A percentile compares a stretch with the other conserved stretches of the same genome.
Conservation (phyloP, 2,113 vertebrate species). For the Shinisaurus crocodilurus region DNA sequence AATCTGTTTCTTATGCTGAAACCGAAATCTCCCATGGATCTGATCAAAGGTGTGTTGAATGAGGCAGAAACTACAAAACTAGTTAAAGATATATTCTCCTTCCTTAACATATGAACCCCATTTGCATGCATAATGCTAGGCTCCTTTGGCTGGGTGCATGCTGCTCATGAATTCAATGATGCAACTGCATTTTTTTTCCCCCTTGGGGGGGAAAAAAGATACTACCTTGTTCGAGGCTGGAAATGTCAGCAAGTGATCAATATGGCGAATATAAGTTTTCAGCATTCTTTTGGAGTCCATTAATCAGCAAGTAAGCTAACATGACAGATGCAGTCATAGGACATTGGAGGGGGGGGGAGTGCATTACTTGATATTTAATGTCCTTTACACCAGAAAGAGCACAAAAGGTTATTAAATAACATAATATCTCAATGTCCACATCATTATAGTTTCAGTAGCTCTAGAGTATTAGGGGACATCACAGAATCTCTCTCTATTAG, state of each 20-base stretch:
- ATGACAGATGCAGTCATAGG: conserved; percentile 55
- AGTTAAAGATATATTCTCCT: neutral
- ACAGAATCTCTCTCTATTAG: conserved; percentile 3
- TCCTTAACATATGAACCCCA: neutral
- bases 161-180: neutral
- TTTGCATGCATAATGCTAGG: neutral
- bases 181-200: neutral
- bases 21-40: neutral
- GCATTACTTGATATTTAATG: conserved; percentile 61
- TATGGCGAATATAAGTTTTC: conserved; percentile 37
- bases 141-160: neutral
- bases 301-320: conserved; percentile 61
- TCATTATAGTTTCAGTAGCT: conserved; percentile 30
- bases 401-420: conserved; percentile 54
- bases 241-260: conserved; percentile 57
- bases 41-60: neutral
- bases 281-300: conserved; percentile 51
- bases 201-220: neutral
- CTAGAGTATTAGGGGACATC: neutral
- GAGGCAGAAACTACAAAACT: neutral
- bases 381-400: conserved; percentile 58
- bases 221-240: neutral
- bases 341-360: conserved; percentile 3
- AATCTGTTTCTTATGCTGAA: conserved; percentile 20
- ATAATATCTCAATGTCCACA: conserved; percentile 49